Conservation (phyloP, 2,888 invertebrate genomes). For the Microctonus aethiopoides region DNA sequence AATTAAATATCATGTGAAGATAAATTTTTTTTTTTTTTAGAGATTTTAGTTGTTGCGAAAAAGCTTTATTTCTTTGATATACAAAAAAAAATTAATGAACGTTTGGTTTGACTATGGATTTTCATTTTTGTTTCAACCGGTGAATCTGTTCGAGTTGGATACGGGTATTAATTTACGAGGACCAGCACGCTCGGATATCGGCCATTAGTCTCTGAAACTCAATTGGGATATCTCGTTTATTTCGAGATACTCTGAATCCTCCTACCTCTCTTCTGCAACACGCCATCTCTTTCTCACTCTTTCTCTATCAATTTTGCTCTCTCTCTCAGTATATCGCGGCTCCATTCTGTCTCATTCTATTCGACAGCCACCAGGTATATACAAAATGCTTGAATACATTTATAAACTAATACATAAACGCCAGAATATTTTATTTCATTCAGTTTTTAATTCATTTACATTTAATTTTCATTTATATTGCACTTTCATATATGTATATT, state of each 20-base stretch:
- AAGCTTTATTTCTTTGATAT: neutral
- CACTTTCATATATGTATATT: neutral
- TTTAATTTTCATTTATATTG: neutral
- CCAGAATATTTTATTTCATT: constrained; percentile 11
- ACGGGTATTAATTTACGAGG: constrained; percentile 39
- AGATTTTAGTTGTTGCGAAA: neutral
- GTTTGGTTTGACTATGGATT: constrained; percentile 4
- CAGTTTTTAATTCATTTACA: neutral
- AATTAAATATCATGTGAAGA: no score
- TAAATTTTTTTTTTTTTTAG: neutral
- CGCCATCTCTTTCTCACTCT: constrained; percentile 4
- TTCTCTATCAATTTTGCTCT: constrained; percentile 5
- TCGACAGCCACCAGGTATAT: neutral
- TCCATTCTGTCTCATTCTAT: neutral
- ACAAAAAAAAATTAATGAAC: neutral
- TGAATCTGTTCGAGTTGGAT: constrained; percentile 27
- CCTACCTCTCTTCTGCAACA: neutral
- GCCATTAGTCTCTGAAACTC: constrained; percentile 53
- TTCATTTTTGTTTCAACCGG: constrained; percentile 15
- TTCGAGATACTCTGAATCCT: constrained; percentile 19
- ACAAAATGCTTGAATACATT: neutral
- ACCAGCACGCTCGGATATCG: constrained; percentile 47
- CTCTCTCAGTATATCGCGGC: neutral
- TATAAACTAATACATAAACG: neutral
- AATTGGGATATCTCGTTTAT: constrained; percentile 45